Conservation (phyloP, 2,113 vertebrate genomes). For the Lipophrys pholis region DNA sequence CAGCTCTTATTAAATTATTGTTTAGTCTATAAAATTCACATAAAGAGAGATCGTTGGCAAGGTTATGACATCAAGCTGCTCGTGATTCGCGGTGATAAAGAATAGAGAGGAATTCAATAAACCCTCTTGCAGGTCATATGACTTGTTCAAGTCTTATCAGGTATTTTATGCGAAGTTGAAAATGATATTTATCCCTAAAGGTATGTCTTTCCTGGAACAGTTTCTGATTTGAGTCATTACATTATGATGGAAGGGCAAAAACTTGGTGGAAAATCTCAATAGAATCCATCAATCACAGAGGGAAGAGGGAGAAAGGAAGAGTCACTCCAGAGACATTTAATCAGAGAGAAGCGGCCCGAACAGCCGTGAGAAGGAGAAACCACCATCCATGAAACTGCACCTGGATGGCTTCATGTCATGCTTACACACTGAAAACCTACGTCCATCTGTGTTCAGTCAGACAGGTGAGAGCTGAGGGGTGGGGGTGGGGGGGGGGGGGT, state of each 20-base stretch:
- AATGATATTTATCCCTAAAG: neutral
- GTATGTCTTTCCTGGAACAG: neutral
- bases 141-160: neutral
- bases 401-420: constrained; percentile 52
- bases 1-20: neutral
- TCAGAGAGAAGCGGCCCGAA: constrained; percentile 17
- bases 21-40: neutral
- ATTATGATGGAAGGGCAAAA: neutral
- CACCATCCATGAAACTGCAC: constrained; percentile 29
- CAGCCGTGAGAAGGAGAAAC: constrained; percentile 36
- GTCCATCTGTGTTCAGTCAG: constrained; percentile 58
- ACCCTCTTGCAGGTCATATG: too few species aligned
- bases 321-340: constrained; percentile 4
- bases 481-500: neutral
- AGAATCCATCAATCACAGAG: constrained; percentile 39
- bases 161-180: neutral
- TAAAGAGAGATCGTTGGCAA: neutral
- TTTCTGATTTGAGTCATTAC: constrained; percentile 28
- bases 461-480: constrained; percentile 38
- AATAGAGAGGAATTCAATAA: neutral
- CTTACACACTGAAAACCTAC: constrained; percentile 48
- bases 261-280: neutral
- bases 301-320: constrained; percentile 8
- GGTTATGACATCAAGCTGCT: neutral
- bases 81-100: neutral